Conservation (phyloP, 2,888 invertebrate species). For the Agriotes lineatus region DNA sequence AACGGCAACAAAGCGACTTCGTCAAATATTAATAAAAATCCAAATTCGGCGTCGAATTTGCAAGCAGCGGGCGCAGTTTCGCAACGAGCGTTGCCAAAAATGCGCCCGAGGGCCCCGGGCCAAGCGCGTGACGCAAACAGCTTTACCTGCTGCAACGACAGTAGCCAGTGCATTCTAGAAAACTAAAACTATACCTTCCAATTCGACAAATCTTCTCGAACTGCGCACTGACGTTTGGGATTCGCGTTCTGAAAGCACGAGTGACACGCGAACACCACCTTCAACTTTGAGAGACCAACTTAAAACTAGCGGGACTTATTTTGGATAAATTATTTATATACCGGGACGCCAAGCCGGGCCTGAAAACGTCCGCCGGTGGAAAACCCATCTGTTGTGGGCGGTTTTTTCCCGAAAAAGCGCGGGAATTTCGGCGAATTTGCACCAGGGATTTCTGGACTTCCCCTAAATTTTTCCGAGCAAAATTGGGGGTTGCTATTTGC, state of each 20-base stretch:
- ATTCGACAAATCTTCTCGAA: slow-evolving; percentile 14
- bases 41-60: no score
- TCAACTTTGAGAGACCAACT: slow-evolving; percentile 28
- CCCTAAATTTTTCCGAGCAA: not conserved
- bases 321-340: slow-evolving; percentile 42
- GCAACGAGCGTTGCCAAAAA: no score
- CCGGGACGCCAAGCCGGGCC: slow-evolving; percentile 2
- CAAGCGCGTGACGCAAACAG: not conserved
- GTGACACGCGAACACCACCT: slow-evolving; percentile 26
- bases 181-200: slow-evolving; percentile 30
- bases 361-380: slow-evolving; percentile 21
- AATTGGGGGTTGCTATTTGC: no score
- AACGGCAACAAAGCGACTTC: no score
- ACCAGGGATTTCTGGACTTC: no score
- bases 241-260: slow-evolving; percentile 16
- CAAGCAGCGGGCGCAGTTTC: no score
- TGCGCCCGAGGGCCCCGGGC: not conserved
- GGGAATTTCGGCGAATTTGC: no score
- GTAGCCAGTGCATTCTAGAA: slow-evolving; percentile 20
- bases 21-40: no score
- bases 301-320: slow-evolving; percentile 38
- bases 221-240: slow-evolving; percentile 24
- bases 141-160: slow-evolving; percentile 8
- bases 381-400: not conserved
- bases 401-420: not conserved